These are phyloP conservation scores for Pitangus sulphuratus DNA, from an alignment of 2,797 vertebrate species.

Conservation along the genomic window DNA sequence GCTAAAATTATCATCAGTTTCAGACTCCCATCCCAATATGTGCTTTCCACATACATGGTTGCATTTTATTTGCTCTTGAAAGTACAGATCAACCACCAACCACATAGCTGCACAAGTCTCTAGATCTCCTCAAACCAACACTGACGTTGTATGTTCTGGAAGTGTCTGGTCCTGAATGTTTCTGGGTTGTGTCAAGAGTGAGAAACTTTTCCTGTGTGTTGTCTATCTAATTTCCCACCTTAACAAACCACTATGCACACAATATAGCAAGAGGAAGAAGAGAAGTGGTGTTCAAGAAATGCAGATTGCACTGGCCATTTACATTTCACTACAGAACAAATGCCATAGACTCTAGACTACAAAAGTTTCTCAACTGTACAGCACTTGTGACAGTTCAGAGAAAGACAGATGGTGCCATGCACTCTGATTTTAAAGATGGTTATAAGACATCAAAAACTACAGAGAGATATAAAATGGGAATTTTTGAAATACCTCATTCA, in stretches of 20 bases:
- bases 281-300: neutral
- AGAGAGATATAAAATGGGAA: neutral
- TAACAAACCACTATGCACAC: neutral
- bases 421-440: neutral
- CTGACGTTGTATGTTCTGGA: neutral
- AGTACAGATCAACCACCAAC: neutral
- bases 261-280: neutral
- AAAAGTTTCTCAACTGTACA: neutral
- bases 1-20: neutral
- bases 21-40: rapidly evolving
- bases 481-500: neutral
- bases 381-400: neutral
- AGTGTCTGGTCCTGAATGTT: neutral
- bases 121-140: neutral
- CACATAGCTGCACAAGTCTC: neutral
- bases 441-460: neutral
- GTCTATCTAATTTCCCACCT: neutral
- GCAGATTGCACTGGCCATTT: neutral
- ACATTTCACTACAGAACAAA: neutral
- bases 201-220: neutral
- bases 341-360: neutral
- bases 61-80: neutral
- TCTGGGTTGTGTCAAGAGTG: neutral
- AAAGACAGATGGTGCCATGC: neutral
- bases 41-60: neutral